Conservation (phyloP, 2,888 invertebrate species). For the Diarsia mendica region DNA sequence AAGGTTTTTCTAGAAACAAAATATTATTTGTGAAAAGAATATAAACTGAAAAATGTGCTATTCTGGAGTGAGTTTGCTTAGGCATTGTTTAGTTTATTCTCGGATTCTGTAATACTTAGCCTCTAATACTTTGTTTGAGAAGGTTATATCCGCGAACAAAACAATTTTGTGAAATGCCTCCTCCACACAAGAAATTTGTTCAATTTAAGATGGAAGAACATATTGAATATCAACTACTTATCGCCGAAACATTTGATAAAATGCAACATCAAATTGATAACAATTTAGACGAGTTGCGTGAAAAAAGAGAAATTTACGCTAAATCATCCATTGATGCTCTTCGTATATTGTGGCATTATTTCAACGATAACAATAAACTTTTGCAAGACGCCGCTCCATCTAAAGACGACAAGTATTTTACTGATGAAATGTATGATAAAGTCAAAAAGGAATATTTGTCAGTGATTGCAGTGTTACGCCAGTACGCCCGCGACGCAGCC, state of each 20-base stretch:
- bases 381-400: conserved; percentile 8
- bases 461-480: conserved; percentile 1
- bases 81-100: conserved; percentile 1
- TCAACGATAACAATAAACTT: conserved; percentile 28
- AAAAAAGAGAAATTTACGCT: conserved; percentile 1
- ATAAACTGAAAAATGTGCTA: conserved; percentile 6
- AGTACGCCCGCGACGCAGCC: background rate
- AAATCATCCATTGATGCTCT: conserved; percentile 9
- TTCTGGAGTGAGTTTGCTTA: background rate
- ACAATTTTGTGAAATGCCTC: conserved; percentile 20
- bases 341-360: conserved; percentile 25
- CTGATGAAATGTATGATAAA: conserved; percentile 4
- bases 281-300: conserved; percentile 1
- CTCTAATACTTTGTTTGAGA: background rate
- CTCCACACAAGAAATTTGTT: no score
- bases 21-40: background rate
- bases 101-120: background rate
- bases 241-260: conserved; percentile 23
- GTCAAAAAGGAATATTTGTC: conserved; percentile 17
- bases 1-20: background rate
- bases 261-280: conserved; percentile 8
- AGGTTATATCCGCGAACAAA: background rate
- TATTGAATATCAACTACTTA: conserved; percentile 23
- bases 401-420: conserved; percentile 33
- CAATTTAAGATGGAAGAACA: conserved; percentile 25